These are phyloP conservation scores for Drosophila lowei DNA, from an alignment of 1,140 invertebrate genomes.

Conservation along the genomic window DNA sequence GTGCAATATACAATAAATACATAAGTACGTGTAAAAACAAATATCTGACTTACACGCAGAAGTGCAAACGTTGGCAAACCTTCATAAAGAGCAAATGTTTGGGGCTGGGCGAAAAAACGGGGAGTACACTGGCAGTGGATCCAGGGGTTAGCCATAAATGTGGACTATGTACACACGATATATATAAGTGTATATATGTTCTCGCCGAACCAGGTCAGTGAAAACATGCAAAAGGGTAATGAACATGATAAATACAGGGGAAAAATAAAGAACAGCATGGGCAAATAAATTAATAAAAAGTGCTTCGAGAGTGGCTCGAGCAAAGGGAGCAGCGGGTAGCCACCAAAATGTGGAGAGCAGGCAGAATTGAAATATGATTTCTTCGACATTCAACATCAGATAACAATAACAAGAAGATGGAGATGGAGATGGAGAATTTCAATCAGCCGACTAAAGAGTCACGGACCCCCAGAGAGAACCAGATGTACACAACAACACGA, in stretches of 20 bases:
- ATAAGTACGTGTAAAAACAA: slow-evolving; percentile 18
- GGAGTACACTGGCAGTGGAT: background rate
- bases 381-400: no score
- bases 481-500: no score
- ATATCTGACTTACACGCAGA: slow-evolving; percentile 13
- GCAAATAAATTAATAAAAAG: slow-evolving; percentile 29
- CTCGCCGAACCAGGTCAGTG: slow-evolving; percentile 41
- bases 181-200: slow-evolving; percentile 1
- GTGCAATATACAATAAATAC: background rate
- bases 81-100: slow-evolving; percentile 14
- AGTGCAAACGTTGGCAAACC: slow-evolving; percentile 42
- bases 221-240: slow-evolving; percentile 47
- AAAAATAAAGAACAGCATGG: slow-evolving; percentile 10
- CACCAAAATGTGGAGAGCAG: no score
- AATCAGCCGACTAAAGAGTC: no score
- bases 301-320: background rate
- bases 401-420: no score
- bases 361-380: no score
- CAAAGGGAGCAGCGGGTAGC: background rate
- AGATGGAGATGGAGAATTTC: no score
- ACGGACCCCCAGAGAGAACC: no score
- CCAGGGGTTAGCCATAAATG: slow-evolving; percentile 30
- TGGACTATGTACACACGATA: no score
- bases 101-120: no score
- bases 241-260: slow-evolving; percentile 44